Evolutionary conservation across 2,888 invertebrate species (phyloP), one percentile per base, ranked within the genome.

Genomic region (Phorcus lineatus): DNA sequence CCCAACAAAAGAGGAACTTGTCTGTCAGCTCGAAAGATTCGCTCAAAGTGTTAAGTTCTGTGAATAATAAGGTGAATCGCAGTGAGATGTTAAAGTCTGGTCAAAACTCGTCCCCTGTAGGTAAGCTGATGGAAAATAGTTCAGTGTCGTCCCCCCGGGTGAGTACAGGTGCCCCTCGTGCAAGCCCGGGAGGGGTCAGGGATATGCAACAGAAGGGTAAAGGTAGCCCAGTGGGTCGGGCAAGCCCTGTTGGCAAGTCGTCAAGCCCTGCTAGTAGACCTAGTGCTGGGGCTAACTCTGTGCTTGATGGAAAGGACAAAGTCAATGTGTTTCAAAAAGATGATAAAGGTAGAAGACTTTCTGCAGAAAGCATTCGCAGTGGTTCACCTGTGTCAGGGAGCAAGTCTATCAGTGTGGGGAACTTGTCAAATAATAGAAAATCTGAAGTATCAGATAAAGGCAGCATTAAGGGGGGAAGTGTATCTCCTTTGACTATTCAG

Each of bases 391-490:
- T 70, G 36, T 19, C 70, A 70, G 36, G 36, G 31, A 40, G 13
- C 36, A 70, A 70, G 11, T 36, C 70, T 70, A 17, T 47, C 47
- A 47, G 13, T 47, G 13, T 40, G 40, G 70, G 70, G n/a, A 70
- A 70, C 36, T 28, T 76, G 54, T 76, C 76, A 55, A 76, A 76
- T 55, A 76, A 76, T 55, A 76, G 55, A 76, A 76, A 76, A 31
- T 55, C 76, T 76, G 76, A 55, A 17, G 19, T 17, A 28, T 53
- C 53, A 31, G 55, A 76, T 36, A 76, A 76, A 76, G 76, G 76
- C 76, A 76, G 76, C 76, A 76, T 54, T 54, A 76, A 76, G 55
- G 55, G 55, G 6, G 31, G 55, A 28, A 55, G 55, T 55, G 52
- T 40, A 22, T 74, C 74, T 52, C 74, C 74, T 19, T 52, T 74